These are phyloP conservation scores for Stenichneumon culpator DNA, from an alignment of 2,888 invertebrate species.

Conservation along the genomic window DNA sequence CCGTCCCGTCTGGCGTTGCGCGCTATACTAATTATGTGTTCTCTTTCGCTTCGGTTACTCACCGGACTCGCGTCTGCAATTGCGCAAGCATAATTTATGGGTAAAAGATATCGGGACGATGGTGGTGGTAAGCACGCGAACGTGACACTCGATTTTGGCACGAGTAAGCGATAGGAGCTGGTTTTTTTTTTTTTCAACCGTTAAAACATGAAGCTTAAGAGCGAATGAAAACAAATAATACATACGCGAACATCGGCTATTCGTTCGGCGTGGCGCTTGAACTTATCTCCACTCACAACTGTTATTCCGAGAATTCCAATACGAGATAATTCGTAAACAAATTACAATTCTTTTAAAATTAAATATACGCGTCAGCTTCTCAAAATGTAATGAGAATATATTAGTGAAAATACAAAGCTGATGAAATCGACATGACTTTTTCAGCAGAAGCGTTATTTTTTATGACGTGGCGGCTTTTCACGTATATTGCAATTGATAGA, in stretches of 20 bases:
- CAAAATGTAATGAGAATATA: neutral
- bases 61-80: slow-evolving; percentile 54
- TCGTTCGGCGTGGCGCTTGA: neutral
- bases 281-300: neutral
- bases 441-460: neutral
- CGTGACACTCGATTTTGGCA: slow-evolving; percentile 51
- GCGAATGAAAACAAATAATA: slow-evolving; percentile 5
- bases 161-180: slow-evolving; percentile 31
- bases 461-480: neutral
- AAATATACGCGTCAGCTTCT: neutral
- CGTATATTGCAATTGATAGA: neutral
- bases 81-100: slow-evolving; percentile 61
- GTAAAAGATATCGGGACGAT: slow-evolving; percentile 37
- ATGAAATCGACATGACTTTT: no score
- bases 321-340: neutral
- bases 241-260: neutral
- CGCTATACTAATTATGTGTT: slow-evolving; percentile 54
- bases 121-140: slow-evolving; percentile 31
- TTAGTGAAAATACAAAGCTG: neutral
- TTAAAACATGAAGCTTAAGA: neutral
- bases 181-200: neutral
- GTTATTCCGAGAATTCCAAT: neutral
- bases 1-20: slow-evolving; percentile 34
- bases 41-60: slow-evolving; percentile 55
- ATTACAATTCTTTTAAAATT: slow-evolving; percentile 6